These are phyloP conservation scores for Pocota personata DNA, from an alignment of 2,888 invertebrate genomes.

Conservation along the genomic window DNA sequence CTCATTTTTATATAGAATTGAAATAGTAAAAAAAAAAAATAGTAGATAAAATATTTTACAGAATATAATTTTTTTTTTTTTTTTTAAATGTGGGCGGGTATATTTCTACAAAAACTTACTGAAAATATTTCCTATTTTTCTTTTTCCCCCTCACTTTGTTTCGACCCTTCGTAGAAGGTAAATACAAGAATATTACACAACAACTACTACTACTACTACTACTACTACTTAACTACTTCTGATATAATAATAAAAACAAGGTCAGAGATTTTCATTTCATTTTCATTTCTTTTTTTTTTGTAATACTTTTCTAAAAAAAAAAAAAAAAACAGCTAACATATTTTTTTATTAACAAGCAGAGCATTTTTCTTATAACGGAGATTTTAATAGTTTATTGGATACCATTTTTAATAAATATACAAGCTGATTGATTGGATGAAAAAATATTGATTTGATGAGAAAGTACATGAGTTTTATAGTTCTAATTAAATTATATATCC, in stretches of 20 bases:
- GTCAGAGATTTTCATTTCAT: slow-evolving; percentile 74
- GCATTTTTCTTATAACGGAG: slow-evolving; percentile 31
- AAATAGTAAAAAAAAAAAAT: slow-evolving; percentile 31
- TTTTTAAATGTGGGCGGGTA: slow-evolving; percentile 61
- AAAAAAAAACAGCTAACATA: slow-evolving; percentile 30
- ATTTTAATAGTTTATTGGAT: slow-evolving; percentile 35
- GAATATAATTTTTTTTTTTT: background rate
- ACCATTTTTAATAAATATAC: slow-evolving; percentile 8
- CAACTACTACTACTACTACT: slow-evolving; percentile 72
- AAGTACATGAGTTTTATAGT: slow-evolving; percentile 38
- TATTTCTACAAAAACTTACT: slow-evolving; percentile 67
- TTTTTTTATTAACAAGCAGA: slow-evolving; percentile 43
- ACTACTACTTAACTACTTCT: slow-evolving; percentile 72
- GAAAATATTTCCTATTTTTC: slow-evolving; percentile 76
- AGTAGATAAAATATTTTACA: slow-evolving; percentile 17
- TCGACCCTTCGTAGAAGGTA: slow-evolving; percentile 83
- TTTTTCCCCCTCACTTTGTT: slow-evolving; percentile 79
- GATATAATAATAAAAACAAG: slow-evolving; percentile 63
- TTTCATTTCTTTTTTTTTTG: slow-evolving; percentile 45
- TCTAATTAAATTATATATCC: slow-evolving; percentile 22
- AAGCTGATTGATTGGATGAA: slow-evolving; percentile 70
- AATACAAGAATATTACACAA: slow-evolving; percentile 78
- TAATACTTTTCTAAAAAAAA: slow-evolving; percentile 29
- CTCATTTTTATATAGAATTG: slow-evolving; percentile 37
- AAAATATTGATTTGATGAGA: slow-evolving; percentile 5